These are phyloP conservation scores for Hypomecis atomaria DNA, from an alignment of 2,888 invertebrate genomes.

Conservation along the genomic window DNA sequence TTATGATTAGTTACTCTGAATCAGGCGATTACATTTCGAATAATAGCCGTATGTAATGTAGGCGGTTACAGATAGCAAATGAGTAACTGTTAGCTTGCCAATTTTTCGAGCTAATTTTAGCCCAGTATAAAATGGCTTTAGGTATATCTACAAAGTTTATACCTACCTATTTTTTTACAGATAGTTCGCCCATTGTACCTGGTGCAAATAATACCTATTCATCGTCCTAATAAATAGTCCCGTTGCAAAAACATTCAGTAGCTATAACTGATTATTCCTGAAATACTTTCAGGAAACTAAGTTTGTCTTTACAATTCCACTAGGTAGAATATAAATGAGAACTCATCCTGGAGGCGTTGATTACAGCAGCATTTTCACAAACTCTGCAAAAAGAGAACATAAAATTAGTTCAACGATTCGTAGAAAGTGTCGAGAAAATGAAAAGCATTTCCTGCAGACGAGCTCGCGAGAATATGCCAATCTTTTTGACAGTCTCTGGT, in stretches of 20 bases:
- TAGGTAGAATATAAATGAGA: slow-evolving; percentile 60
- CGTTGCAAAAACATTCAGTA: slow-evolving; percentile 12
- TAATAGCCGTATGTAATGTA: slow-evolving; percentile 9
- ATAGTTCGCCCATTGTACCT: slow-evolving; percentile 4
- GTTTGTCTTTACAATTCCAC: slow-evolving; percentile 27
- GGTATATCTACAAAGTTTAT: slow-evolving; percentile 10
- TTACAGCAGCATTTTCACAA: slow-evolving; percentile 85
- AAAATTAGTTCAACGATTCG: slow-evolving; percentile 28
- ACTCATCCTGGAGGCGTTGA: slow-evolving; percentile 57
- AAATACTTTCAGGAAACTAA: slow-evolving; percentile 14
- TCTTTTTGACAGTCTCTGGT: slow-evolving; percentile 34
- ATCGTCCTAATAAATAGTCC: slow-evolving; percentile 7
- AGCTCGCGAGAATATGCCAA: slow-evolving; percentile 32
- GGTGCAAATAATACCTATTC: slow-evolving; percentile 9
- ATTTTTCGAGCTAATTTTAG: slow-evolving; percentile 12
- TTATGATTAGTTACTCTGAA: neutral
- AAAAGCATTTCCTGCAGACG: slow-evolving; percentile 26
- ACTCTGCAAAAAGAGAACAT: slow-evolving; percentile 76
- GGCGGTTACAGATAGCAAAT: slow-evolving; percentile 5
- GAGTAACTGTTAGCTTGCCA: slow-evolving; percentile 15
- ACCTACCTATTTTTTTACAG: neutral
- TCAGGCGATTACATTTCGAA: slow-evolving; percentile 9
- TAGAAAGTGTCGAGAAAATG: slow-evolving; percentile 10
- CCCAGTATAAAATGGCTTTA: slow-evolving; percentile 1
- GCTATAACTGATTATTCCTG: neutral